Conservation (phyloP, 2,113 vertebrate genomes). For the Butastur rufipennis region DNA sequence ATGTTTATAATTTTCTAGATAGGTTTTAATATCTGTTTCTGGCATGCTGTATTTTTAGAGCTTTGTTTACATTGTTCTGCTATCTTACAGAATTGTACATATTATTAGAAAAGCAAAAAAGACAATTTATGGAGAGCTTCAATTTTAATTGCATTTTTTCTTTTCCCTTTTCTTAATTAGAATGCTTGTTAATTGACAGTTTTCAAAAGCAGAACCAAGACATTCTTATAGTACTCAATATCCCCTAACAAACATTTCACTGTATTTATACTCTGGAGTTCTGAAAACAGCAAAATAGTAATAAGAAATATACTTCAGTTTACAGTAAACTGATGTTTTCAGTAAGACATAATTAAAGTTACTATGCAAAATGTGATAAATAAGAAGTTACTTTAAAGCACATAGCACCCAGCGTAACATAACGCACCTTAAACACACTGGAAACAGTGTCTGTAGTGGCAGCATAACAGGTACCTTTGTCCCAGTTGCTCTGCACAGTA, state of each 20-base stretch:
- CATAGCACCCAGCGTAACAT: accelerated
- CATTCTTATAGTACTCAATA: not conserved
- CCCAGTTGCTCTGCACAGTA: not conserved
- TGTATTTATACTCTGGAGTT: not conserved
- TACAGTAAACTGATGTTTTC: not conserved
- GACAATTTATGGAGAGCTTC: not conserved
- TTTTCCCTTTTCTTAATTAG: slow-evolving; percentile 5
- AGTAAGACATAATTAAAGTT: not conserved
- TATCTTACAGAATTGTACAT: not conserved
- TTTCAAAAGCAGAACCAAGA: slow-evolving; percentile 11
- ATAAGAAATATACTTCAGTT: not conserved
- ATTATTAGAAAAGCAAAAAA: not conserved
- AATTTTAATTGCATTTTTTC: slow-evolving; percentile 9
- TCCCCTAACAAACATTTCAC: slow-evolving; percentile 17
- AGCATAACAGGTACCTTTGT: not conserved
- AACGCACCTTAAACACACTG: not conserved
- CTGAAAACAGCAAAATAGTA: not conserved
- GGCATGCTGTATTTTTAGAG: not conserved
- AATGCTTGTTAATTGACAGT: not conserved
- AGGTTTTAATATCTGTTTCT: not conserved
- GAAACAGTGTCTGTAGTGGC: not conserved
- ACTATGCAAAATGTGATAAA: not conserved
- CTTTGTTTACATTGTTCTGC: not conserved
- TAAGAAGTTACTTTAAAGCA: not conserved
- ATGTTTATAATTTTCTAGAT: not conserved